phyloP scores from a whole-genome alignment of 2,797 vertebrate species.

The Prionace glauca region DNA sequence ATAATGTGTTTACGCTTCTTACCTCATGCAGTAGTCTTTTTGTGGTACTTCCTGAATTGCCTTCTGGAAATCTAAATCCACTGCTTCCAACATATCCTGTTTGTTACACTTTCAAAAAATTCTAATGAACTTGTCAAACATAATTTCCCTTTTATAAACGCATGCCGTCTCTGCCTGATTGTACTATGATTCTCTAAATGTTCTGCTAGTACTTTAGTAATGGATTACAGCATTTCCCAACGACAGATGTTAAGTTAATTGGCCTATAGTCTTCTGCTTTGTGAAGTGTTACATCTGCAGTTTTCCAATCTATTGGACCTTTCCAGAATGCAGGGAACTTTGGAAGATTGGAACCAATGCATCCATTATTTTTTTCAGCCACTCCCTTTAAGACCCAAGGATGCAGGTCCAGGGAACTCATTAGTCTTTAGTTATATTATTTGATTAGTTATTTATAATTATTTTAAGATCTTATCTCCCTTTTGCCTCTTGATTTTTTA shows the following conservation, averaged over 20 bases:
- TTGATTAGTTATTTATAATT: background rate
- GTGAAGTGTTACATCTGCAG: background rate
- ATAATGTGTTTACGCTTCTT: background rate
- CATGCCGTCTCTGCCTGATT: background rate
- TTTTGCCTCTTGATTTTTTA: background rate
- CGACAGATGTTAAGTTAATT: background rate
- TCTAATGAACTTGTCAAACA: background rate
- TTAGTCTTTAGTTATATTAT: background rate
- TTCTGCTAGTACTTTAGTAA: background rate
- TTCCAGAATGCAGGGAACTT: background rate
- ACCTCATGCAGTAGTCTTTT: background rate
- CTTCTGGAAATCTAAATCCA: background rate
- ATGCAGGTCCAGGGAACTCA: background rate
- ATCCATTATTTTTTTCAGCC: background rate
- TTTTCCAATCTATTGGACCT: background rate
- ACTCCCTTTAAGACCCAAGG: background rate
- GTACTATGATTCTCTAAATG: background rate
- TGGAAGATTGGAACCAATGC: background rate
- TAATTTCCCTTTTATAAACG: background rate
- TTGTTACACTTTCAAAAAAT: background rate
- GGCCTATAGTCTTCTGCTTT: background rate
- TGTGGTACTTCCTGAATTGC: background rate
- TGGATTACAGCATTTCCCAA: background rate
- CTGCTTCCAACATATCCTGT: background rate
- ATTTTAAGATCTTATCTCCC: background rate